phyloP scores from a whole-genome alignment of 1,140 invertebrate genomes.

The Cataglyphis hispanica region DNA sequence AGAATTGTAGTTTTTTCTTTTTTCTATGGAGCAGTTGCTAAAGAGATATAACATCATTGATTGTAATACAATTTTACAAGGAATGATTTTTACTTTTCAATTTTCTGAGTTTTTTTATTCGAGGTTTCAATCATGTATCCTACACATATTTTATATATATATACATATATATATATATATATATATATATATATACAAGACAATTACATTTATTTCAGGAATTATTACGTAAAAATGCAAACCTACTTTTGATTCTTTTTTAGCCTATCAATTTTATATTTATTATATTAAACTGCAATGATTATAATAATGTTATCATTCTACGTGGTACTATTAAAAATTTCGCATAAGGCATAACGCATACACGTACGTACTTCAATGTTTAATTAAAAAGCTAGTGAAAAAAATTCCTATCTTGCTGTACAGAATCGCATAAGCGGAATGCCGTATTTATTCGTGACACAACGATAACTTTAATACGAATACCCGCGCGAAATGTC shows the following conservation, averaged over 20 bases:
- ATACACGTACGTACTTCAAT: neutral
- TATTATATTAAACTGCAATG: constrained; percentile 13
- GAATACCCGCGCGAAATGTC: constrained; percentile 5
- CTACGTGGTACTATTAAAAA: neutral
- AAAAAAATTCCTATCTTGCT: neutral
- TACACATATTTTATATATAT: neutral
- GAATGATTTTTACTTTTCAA: neutral
- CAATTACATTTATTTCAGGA: neutral
- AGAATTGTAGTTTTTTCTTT: neutral
- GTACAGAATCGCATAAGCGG: neutral
- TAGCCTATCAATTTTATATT: neutral
- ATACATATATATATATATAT: no score
- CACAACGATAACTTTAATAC: constrained; percentile 19
- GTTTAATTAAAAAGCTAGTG: constrained; percentile 19
- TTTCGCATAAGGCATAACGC: neutral
- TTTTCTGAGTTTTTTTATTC: neutral
- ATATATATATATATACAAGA: neutral
- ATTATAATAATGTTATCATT: neutral
- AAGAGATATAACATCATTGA: neutral
- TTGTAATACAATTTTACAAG: neutral
- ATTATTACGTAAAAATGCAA: neutral
- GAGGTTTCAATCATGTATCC: neutral
- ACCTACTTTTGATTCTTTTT: neutral
- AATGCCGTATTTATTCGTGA: neutral
- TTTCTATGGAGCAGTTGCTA: neutral